These are phyloP conservation scores for Lucilia cuprina DNA, from an alignment of 1,140 invertebrate species.

Conservation along the genomic window DNA sequence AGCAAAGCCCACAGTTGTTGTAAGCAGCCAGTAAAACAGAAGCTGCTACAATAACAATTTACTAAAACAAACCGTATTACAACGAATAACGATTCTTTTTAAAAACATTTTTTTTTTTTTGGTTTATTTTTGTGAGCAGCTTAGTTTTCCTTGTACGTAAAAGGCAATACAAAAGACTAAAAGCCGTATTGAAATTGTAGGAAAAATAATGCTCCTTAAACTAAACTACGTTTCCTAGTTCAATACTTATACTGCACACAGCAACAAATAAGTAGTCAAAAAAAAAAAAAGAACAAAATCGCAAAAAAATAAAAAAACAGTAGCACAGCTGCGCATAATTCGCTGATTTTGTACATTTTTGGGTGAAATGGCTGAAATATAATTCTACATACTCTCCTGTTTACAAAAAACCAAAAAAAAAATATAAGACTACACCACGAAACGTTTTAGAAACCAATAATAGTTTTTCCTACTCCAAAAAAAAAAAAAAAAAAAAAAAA, in stretches of 20 bases:
- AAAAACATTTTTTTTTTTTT: neutral
- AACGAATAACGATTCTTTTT: constrained; percentile 30
- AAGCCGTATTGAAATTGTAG: constrained; percentile 30
- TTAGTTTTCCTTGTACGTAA: neutral
- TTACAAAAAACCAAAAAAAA: too few species aligned
- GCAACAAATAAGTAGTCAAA: neutral
- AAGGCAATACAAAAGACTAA: constrained; percentile 30
- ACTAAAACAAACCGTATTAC: constrained; percentile 23
- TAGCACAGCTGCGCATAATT: constrained; percentile 34
- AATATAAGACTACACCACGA: neutral
- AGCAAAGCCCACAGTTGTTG: neutral
- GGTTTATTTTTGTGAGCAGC: neutral
- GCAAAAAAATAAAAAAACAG: neutral
- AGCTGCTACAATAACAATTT: constrained; percentile 33
- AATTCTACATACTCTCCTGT: neutral
- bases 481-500: too few species aligned
- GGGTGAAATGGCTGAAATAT: constrained; percentile 22
- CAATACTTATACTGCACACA: neutral
- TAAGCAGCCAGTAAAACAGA: neutral
- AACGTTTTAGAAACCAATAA: constrained; percentile 3
- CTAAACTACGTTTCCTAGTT: constrained; percentile 13
- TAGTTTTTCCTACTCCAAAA: neutral
- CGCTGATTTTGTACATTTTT: constrained; percentile 33
- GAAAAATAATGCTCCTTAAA: neutral
- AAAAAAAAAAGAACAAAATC: neutral